phyloP scores from a whole-genome alignment of 2,888 invertebrate species.

The Thymelicus sylvestris region DNA sequence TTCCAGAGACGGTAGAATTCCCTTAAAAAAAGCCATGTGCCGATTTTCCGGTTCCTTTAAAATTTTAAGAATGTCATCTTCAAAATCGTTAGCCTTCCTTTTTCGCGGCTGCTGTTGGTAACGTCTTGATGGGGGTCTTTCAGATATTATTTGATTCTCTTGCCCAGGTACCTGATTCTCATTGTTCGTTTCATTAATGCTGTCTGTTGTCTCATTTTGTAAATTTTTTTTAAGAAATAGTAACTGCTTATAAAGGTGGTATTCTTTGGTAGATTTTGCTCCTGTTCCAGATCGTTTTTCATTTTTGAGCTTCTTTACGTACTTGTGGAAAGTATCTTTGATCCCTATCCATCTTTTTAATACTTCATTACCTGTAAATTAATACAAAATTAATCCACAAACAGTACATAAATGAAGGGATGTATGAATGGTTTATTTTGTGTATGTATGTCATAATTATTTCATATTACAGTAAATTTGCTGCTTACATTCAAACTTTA shows the following conservation, averaged over 20 bases:
- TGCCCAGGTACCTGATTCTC: constrained; percentile 17
- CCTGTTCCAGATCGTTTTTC: not conserved
- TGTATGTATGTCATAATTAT: too few relatives aligned
- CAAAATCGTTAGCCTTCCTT: not conserved
- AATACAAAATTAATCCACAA: too few relatives aligned
- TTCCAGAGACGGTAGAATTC: constrained; percentile 48
- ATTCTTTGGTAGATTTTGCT: not conserved
- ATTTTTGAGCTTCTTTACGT: not conserved
- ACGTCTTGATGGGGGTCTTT: not conserved
- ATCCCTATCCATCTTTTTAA: not conserved
- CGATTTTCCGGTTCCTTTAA: constrained; percentile 39
- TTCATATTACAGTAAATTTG: too few relatives aligned
- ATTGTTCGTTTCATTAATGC: constrained; percentile 43
- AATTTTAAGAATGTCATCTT: not conserved
- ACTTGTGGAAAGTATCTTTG: not conserved
- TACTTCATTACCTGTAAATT: not conserved
- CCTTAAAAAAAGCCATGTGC: constrained; percentile 45
- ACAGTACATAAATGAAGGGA: too few relatives aligned
- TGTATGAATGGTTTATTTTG: too few relatives aligned
- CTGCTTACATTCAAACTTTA: too few relatives aligned
- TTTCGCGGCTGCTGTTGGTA: not conserved
- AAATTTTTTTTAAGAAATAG: constrained; percentile 38
- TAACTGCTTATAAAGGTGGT: not conserved
- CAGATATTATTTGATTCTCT: not conserved
- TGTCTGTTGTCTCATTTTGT: constrained; percentile 45